Conservation (phyloP, 2,113 vertebrate genomes). For the Vireo altiloquus region DNA sequence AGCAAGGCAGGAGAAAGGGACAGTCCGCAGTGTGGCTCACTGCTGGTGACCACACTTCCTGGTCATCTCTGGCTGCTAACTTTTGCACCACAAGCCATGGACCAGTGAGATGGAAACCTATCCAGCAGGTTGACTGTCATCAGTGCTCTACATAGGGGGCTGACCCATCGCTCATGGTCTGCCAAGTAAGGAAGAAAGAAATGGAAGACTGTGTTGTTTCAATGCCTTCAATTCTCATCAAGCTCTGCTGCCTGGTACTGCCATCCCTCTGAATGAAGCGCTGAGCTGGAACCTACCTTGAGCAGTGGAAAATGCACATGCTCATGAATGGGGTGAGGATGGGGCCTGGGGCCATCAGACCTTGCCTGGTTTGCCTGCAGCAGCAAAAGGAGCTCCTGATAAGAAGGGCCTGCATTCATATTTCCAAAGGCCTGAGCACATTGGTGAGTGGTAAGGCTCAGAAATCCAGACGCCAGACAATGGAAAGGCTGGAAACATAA, state of each 20-base stretch:
- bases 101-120: neutral
- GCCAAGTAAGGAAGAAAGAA: neutral
- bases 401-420: neutral
- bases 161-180: neutral
- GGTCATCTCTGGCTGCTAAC: neutral
- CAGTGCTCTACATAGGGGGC: neutral
- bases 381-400: slow-evolving; percentile 15
- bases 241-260: neutral
- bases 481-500: slow-evolving; percentile 70
- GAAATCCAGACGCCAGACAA: slow-evolving; percentile 74
- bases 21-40: neutral
- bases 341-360: neutral
- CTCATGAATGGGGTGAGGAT: neutral
- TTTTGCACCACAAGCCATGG: fast-evolving
- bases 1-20: neutral
- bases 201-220: fast-evolving
- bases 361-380: neutral
- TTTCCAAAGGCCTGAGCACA: slow-evolving; percentile 17
- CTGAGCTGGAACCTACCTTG: neutral
- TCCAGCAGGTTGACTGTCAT: neutral
- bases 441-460: neutral
- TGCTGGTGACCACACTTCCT: fast-evolving
- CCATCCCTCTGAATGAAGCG: neutral
- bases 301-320: neutral
- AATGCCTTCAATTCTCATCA: neutral